These are phyloP conservation scores for Saccostrea glomerata DNA, from an alignment of 1,140 invertebrate genomes.

Conservation along the genomic window DNA sequence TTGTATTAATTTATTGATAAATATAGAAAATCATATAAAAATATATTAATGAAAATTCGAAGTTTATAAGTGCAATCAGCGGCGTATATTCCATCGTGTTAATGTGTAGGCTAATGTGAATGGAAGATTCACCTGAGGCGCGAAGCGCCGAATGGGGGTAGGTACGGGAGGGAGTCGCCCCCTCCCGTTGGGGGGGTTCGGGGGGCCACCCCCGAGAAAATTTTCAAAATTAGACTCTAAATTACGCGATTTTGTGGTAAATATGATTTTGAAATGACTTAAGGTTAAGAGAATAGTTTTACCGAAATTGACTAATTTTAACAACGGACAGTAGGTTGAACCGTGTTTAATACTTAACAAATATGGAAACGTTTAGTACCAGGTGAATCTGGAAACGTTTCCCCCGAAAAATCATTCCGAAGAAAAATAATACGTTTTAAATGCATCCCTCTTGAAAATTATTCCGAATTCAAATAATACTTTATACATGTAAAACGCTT, in stretches of 20 bases:
- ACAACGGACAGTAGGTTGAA: background rate
- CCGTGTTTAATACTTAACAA: background rate
- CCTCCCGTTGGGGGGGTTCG: background rate
- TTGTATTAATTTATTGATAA: too few species aligned
- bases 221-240: background rate
- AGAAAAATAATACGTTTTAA: background rate
- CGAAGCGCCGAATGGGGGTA: background rate
- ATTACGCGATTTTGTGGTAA: background rate
- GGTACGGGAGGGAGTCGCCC: background rate
- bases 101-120: background rate
- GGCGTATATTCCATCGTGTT: too few species aligned
- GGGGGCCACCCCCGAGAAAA: background rate
- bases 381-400: background rate
- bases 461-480: conserved; percentile 11
- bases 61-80: too few species aligned
- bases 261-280: background rate
- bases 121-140: background rate
- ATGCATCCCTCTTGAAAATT: background rate
- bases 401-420: background rate
- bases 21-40: too few species aligned
- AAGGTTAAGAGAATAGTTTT: background rate
- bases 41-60: too few species aligned
- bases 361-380: conserved; percentile 17
- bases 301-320: background rate
- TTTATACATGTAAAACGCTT: background rate